phyloP scores from a whole-genome alignment of 2,888 invertebrate genomes.

The Drosophila mulleri region DNA sequence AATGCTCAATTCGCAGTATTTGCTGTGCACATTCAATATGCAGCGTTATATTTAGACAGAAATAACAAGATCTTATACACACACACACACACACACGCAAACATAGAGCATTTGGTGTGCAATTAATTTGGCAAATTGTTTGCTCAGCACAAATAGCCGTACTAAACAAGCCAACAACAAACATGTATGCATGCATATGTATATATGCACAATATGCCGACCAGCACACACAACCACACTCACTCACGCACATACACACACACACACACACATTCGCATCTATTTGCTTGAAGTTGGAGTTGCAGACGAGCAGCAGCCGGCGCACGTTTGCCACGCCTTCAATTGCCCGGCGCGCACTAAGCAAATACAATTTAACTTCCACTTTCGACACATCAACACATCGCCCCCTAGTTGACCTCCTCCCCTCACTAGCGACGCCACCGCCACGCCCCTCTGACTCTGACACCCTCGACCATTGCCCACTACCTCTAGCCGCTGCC shows the following conservation, averaged over 20 bases:
- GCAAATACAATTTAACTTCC: conserved; percentile 79
- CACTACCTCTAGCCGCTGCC: background rate
- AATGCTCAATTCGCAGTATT: conserved; percentile 20
- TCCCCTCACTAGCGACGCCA: background rate
- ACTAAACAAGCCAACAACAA: conserved; percentile 40
- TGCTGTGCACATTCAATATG: conserved; percentile 38
- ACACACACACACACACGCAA: conserved; percentile 11
- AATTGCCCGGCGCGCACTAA: conserved; percentile 58
- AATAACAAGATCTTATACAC: conserved; percentile 24
- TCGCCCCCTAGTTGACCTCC: conserved; percentile 14
- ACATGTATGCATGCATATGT: conserved; percentile 4
- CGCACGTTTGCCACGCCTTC: conserved; percentile 33
- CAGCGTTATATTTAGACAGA: conserved; percentile 45
- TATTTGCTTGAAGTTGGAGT: conserved; percentile 47
- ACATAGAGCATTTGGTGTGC: conserved; percentile 71
- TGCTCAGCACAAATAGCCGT: conserved; percentile 65
- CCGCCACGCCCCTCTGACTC: background rate
- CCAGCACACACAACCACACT: conserved; percentile 10
- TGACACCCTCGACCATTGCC: background rate
- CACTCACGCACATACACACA: conserved; percentile 1
- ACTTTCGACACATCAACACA: conserved; percentile 76
- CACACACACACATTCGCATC: conserved; percentile 13
- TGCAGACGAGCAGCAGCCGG: conserved; percentile 28
- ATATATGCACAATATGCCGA: conserved; percentile 4
- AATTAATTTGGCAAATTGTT: conserved; percentile 81